Evolutionary conservation across 2,797 vertebrate genomes (phyloP).

Genomic region (Anguilla obscura): DNA sequence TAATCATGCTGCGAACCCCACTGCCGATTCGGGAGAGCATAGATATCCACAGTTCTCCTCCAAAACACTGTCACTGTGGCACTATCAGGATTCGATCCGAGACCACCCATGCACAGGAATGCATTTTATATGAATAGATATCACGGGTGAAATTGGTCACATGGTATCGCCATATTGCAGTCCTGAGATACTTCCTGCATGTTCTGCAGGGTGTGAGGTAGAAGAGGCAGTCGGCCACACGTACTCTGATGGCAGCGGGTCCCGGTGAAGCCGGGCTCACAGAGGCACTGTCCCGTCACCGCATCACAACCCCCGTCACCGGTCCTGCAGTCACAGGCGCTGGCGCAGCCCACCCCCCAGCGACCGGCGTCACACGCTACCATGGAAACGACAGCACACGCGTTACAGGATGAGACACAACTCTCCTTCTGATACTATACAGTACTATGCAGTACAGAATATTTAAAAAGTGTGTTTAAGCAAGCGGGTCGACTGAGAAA

Average conservation of each 20-base stretch:
- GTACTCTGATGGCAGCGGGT: conserved; percentile 79
- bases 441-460: neutral
- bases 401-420: neutral
- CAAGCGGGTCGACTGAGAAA: neutral
- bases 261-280: conserved; percentile 83
- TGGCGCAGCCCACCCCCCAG: conserved; percentile 82
- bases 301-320: conserved; percentile 77
- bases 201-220: neutral
- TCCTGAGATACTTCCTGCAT: neutral
- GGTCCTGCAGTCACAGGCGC: conserved; percentile 79
- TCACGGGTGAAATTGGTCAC: neutral
- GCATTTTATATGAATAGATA: neutral
- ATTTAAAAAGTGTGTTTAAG: neutral
- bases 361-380: conserved; percentile 81
- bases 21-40: no score
- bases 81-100: no score
- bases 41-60: no score
- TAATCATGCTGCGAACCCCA: no score
- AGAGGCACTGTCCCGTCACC: conserved; percentile 78
- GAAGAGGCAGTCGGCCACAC: conserved; percentile 43
- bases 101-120: no score
- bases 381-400: conserved; percentile 36
- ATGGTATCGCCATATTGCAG: neutral
- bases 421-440: neutral
- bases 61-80: no score